A percentile compares a stretch with the other conserved stretches of the same genome.
phyloP scores from a whole-genome alignment of 2,888 invertebrate species.

The Eupithecia insigniata region DNA sequence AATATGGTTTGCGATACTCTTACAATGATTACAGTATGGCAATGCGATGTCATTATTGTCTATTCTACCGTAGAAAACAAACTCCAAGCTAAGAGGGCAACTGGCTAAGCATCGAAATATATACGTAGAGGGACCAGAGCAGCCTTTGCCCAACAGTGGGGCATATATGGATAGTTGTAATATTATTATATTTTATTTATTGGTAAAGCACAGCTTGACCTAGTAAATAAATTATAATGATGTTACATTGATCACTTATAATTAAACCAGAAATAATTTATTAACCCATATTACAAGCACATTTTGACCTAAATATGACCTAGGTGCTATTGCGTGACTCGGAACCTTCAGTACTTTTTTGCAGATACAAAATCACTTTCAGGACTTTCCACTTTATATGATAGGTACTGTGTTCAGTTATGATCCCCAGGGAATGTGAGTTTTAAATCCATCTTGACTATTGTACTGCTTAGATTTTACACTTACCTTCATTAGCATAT shows the following conservation, averaged over 20 bases:
- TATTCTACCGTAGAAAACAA: too few species aligned
- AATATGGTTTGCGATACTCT: too few species aligned
- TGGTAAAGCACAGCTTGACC: too few species aligned
- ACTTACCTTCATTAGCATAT: not conserved
- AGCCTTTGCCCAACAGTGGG: not conserved
- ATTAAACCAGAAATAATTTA: too few species aligned
- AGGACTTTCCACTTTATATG: constrained; percentile 13
- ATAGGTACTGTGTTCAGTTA: constrained; percentile 1
- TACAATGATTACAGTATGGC: too few species aligned
- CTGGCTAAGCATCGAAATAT: not conserved
- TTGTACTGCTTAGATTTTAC: not conserved
- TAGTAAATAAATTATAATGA: too few species aligned
- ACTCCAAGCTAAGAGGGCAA: too few species aligned
- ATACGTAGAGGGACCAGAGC: not conserved
- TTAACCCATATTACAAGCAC: constrained; percentile 7
- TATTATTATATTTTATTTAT: too few species aligned
- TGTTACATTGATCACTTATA: too few species aligned
- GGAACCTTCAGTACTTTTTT: constrained; percentile 6
- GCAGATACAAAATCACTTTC: constrained; percentile 10
- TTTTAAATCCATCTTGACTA: not conserved
- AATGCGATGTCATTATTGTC: too few species aligned
- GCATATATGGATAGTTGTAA: too few species aligned
- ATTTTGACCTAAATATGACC: constrained; percentile 12
- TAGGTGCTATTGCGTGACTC: constrained; percentile 26
- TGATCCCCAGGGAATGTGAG: not conserved